These are phyloP conservation scores for Psammodynastes pulverulentus DNA, from an alignment of 2,113 vertebrate genomes.

Conservation along the genomic window DNA sequence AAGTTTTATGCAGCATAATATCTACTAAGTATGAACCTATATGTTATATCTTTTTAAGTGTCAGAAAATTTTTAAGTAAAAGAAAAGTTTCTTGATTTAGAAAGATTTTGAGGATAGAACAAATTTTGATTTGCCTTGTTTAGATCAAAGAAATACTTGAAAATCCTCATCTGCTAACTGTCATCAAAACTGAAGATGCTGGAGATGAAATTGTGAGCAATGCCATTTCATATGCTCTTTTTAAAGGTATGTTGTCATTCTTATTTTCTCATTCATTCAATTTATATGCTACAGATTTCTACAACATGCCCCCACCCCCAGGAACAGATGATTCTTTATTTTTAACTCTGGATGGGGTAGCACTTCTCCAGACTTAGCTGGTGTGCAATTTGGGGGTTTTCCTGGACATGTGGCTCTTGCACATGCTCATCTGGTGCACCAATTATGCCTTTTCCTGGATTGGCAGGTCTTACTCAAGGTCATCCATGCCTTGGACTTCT, in stretches of 20 bases:
- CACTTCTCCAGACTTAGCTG: background rate
- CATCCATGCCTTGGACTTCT: background rate
- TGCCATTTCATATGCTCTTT: constrained; percentile 75
- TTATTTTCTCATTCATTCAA: background rate
- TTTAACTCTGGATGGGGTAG: background rate
- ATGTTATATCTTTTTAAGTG: background rate
- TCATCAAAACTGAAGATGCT: constrained; percentile 79
- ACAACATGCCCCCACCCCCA: background rate
- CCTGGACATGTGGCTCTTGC: background rate
- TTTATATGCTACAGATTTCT: background rate
- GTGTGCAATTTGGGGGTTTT: background rate
- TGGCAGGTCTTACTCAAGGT: background rate
- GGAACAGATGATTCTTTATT: background rate
- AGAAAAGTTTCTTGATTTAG: background rate
- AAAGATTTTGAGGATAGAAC: background rate
- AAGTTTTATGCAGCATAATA: background rate
- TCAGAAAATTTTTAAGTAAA: constrained; percentile 1
- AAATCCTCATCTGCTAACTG: constrained; percentile 73
- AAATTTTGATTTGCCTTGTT: constrained; percentile 25
- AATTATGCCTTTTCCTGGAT: background rate
- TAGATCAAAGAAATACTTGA: constrained; percentile 80
- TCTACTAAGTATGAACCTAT: background rate
- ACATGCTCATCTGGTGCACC: background rate
- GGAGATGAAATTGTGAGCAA: constrained; percentile 80
- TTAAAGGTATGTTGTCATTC: constrained; percentile 71